Conservation (phyloP, 2,888 invertebrate species). For the Drosophila pullipes region DNA sequence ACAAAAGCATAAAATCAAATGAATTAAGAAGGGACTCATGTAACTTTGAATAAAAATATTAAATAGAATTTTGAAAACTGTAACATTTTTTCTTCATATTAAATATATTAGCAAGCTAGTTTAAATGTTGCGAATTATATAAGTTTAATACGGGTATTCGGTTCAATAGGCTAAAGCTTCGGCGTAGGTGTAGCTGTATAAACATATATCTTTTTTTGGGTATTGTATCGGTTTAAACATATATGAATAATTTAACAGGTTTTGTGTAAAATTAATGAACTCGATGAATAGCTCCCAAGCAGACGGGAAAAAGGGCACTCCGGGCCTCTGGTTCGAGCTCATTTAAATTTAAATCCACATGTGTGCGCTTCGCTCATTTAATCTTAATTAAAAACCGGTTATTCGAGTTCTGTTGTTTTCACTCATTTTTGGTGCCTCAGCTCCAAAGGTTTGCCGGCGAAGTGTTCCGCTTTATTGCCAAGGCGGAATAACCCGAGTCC, state of each 20-base stretch:
- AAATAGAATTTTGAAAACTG: not conserved
- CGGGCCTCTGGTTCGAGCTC: conserved; percentile 38
- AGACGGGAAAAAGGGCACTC: conserved; percentile 17
- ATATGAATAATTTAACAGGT: conserved; percentile 83
- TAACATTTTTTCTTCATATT: not conserved
- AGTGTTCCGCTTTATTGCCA: conserved; percentile 58
- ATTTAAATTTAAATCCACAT: conserved; percentile 78
- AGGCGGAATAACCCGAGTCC: conserved; percentile 30
- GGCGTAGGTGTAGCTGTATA: not conserved
- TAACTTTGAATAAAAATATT: no score
- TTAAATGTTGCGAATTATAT: not conserved
- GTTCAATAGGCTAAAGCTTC: not conserved
- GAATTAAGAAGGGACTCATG: not conserved
- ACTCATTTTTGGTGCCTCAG: conserved; percentile 37
- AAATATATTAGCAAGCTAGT: not conserved
- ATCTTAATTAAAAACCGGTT: conserved; percentile 85
- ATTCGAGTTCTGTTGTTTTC: conserved; percentile 59
- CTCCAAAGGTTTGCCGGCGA: conserved; percentile 51
- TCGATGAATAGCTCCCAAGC: conserved; percentile 46
- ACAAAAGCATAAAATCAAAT: conserved; percentile 5
- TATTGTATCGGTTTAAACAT: conserved; percentile 71
- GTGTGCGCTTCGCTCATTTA: conserved; percentile 78
- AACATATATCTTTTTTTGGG: not conserved
- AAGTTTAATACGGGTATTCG: not conserved
- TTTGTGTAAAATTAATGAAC: conserved; percentile 78